phyloP scores from a whole-genome alignment of 1,140 invertebrate species.

The Heliconius congener region DNA sequence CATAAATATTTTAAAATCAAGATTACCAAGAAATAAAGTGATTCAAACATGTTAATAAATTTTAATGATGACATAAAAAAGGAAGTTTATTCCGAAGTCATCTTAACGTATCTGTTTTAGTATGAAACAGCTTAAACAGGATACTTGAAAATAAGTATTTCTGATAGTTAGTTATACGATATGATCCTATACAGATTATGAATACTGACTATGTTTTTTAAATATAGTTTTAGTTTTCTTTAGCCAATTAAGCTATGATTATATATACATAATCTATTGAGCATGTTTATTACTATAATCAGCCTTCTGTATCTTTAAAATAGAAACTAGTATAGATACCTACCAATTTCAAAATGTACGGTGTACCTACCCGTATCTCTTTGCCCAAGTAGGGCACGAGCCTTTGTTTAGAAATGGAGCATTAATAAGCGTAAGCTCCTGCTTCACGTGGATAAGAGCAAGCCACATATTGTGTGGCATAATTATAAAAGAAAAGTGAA shows the following conservation, averaged over 20 bases:
- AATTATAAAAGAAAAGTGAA: background rate
- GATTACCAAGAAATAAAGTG: conserved; percentile 35
- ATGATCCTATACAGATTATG: too few species aligned
- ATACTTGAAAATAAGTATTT: too few species aligned
- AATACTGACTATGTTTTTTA: too few species aligned
- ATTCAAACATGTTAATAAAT: conserved; percentile 38
- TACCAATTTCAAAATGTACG: background rate
- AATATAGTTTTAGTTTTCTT: too few species aligned
- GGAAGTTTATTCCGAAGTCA: conserved; percentile 22
- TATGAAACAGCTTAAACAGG: background rate
- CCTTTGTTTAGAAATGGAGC: conserved; percentile 5
- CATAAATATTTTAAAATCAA: conserved; percentile 19
- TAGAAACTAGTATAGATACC: background rate
- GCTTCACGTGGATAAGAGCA: conserved; percentile 7
- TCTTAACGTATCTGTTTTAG: background rate
- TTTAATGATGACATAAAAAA: conserved; percentile 33
- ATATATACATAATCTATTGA: background rate
- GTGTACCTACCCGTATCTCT: background rate
- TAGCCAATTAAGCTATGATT: background rate
- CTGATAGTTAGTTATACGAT: too few species aligned
- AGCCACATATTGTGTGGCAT: background rate
- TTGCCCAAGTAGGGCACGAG: conserved; percentile 1
- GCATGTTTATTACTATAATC: background rate
- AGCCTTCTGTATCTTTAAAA: background rate
- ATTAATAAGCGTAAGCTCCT: conserved; percentile 1